A percentile compares a stretch with the other conserved stretches of the same genome.
These are phyloP conservation scores for Sanderia malayensis DNA, from an alignment of 30 jellyfish, hydroid and myxozoan species.

Conservation along the genomic window DNA sequence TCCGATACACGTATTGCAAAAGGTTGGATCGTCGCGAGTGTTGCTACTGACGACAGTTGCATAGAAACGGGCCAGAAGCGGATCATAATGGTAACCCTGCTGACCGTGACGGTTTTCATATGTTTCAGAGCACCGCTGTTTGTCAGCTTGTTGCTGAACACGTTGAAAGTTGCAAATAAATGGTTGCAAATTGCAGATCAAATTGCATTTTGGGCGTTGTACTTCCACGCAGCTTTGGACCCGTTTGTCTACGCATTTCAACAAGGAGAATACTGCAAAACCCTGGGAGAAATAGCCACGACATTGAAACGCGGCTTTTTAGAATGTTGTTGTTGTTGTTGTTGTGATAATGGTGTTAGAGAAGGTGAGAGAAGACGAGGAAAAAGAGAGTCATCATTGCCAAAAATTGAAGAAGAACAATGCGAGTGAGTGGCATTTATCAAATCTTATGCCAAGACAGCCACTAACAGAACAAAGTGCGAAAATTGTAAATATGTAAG, in stretches of 20 bases:
- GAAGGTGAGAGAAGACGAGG: constrained; percentile 34
- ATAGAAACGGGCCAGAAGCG: constrained; percentile 50
- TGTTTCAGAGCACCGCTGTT: constrained; percentile 53
- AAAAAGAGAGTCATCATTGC: constrained; percentile 15
- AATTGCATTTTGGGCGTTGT: constrained; percentile 72
- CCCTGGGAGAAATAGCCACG: constrained; percentile 22
- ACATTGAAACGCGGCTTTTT: constrained; percentile 29
- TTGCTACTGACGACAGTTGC: constrained; percentile 37
- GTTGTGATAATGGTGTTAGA: constrained; percentile 22
- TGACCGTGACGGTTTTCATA: constrained; percentile 23
- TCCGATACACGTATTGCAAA: constrained; percentile 44
- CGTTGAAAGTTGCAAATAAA: constrained; percentile 15
- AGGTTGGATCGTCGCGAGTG: constrained; percentile 59
- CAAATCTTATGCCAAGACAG: too few relatives aligned
- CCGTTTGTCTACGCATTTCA: constrained; percentile 75
- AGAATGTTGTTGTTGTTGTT: constrained; percentile 54
- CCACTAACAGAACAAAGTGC: too few relatives aligned
- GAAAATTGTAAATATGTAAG: too few relatives aligned
- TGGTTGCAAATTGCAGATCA: constrained; percentile 58
- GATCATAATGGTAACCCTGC: constrained; percentile 5
- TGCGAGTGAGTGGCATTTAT: too few relatives aligned
- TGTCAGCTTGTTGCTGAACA: constrained; percentile 14
- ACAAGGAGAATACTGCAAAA: constrained; percentile 52
- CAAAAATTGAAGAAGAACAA: constrained; percentile 38
- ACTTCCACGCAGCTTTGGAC: constrained; percentile 75